A percentile compares a stretch with the other conserved stretches of the same genome.
These are phyloP conservation scores for Leptestheria dahalacensis DNA, from an alignment of 1,140 invertebrate species.

Conservation along the genomic window DNA sequence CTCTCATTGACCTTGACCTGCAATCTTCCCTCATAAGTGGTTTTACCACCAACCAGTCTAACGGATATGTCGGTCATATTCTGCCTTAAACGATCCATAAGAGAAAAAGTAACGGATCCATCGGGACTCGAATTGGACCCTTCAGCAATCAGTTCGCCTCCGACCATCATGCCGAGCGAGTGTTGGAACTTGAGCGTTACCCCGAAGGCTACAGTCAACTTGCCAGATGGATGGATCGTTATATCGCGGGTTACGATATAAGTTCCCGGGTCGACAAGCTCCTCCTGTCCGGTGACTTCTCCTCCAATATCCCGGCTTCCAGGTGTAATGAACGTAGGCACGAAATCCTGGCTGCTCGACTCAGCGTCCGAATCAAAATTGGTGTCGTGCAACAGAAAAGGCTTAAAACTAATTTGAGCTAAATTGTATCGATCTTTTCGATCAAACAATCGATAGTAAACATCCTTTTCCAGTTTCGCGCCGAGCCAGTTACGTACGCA, in stretches of 20 bases:
- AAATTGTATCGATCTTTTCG: constrained; percentile 82
- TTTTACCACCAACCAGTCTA: constrained; percentile 55
- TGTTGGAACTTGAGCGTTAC: constrained; percentile 65
- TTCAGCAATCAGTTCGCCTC: constrained; percentile 64
- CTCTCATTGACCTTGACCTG: constrained; percentile 37
- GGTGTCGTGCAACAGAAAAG: constrained; percentile 65
- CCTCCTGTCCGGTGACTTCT: constrained; percentile 73
- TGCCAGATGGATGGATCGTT: constrained; percentile 72
- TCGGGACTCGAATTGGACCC: constrained; percentile 34
- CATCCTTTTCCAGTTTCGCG: constrained; percentile 51
- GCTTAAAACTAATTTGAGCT: constrained; percentile 69
- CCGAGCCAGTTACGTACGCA: constrained; percentile 91
- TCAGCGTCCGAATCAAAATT: constrained; percentile 66
- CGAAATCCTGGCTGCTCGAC: constrained; percentile 49
- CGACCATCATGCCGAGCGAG: constrained; percentile 90
- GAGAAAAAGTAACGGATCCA: constrained; percentile 36
- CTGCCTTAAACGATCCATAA: constrained; percentile 55
- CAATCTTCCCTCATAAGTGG: constrained; percentile 56
- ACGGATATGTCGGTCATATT: constrained; percentile 41
- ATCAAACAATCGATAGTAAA: constrained; percentile 61
- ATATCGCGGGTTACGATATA: constrained; percentile 78
- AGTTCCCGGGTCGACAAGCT: constrained; percentile 48
- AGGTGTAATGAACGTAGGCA: constrained; percentile 53
- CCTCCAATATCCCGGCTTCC: constrained; percentile 59
- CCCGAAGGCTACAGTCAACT: constrained; percentile 67